Conservation (phyloP, 2,113 vertebrate species). For the Triplophysa siluroides region DNA sequence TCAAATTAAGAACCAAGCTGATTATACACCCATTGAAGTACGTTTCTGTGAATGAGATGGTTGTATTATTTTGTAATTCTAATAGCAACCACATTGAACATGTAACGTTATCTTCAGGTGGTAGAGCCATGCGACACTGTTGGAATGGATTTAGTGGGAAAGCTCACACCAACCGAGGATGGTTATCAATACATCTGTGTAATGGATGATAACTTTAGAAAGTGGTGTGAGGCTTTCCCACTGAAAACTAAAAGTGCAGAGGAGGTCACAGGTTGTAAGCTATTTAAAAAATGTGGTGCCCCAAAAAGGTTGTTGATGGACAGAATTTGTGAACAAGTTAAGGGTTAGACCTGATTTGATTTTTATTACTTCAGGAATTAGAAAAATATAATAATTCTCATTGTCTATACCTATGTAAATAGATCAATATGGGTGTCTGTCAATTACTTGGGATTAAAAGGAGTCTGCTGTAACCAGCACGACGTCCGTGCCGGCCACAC, state of each 20-base stretch:
- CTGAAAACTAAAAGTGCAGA: slow-evolving; percentile 1
- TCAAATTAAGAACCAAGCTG: background rate
- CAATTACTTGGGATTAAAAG: too few species aligned
- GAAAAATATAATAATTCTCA: too few species aligned
- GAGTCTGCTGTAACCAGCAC: too few species aligned
- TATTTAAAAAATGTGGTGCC: background rate
- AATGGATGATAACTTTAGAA: background rate
- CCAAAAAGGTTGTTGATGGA: too few species aligned
- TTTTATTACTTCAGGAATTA: too few species aligned
- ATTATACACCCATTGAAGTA: background rate
- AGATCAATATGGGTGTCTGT: too few species aligned
- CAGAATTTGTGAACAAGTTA: too few species aligned
- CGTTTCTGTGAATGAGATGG: background rate
- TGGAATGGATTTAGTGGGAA: slow-evolving; percentile 2
- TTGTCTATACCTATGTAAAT: too few species aligned
- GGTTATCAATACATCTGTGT: background rate
- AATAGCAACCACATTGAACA: background rate
- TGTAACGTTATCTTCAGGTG: background rate
- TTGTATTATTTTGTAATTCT: background rate
- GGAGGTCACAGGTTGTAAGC: background rate
- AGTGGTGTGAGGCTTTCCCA: slow-evolving; percentile 29
- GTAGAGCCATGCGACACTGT: background rate
- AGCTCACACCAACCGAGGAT: background rate
- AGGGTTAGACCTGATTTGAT: too few species aligned
- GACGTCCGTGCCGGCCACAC: too few species aligned